A percentile compares a stretch with the other conserved stretches of the same genome.
These are phyloP conservation scores for Cynocephalus volans DNA, from an alignment of 2,113 vertebrate genomes.

Conservation along the genomic window DNA sequence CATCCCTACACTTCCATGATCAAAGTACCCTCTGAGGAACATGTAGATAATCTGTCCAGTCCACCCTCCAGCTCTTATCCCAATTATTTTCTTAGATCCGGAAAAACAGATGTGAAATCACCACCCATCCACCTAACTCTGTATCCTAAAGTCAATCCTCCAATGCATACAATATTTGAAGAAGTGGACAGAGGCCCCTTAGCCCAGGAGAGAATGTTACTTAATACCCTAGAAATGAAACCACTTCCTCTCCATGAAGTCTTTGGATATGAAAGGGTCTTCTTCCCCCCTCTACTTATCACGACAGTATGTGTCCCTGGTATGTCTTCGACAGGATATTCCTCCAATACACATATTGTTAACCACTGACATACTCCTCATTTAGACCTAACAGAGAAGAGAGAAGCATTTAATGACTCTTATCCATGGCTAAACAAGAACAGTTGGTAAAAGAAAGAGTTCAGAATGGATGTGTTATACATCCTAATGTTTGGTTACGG, in stretches of 20 bases:
- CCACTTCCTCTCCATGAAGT: conserved; percentile 36
- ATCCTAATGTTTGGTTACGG: background rate
- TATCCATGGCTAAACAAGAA: background rate
- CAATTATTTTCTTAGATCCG: background rate
- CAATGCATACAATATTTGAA: background rate
- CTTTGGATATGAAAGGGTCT: background rate
- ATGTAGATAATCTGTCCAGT: background rate
- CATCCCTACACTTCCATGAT: background rate
- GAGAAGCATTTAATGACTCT: background rate
- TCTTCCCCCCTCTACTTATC: too few relatives aligned
- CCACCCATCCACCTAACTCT: background rate
- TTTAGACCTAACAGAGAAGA: background rate
- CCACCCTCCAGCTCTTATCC: background rate
- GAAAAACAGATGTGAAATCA: background rate
- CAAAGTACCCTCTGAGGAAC: background rate
- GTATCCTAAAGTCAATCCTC: background rate
- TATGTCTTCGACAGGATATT: background rate
- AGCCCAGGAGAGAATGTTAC: background rate
- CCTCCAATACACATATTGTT: background rate
- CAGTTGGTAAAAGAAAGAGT: background rate
- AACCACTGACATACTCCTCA: background rate
- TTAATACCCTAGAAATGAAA: conserved; percentile 41
- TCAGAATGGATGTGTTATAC: background rate
- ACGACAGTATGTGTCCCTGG: background rate
- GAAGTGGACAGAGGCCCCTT: background rate